phyloP scores from a whole-genome alignment of 2,113 vertebrate species.

The Eptesicus fuscus region DNA sequence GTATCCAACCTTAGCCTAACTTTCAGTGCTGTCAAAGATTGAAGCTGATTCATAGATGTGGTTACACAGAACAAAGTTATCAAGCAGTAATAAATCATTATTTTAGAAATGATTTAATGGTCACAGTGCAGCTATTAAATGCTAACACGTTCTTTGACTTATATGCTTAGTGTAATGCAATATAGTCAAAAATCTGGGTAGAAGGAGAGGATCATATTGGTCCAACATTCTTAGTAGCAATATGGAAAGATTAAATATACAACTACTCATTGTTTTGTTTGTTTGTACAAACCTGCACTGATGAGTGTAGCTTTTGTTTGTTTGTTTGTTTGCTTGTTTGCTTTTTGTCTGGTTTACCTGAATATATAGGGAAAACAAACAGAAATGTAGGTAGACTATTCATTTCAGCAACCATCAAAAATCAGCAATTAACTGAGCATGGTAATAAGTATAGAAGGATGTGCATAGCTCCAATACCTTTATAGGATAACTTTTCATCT shows the following conservation, averaged over 20 bases:
- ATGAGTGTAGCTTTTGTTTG: background rate
- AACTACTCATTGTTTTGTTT: background rate
- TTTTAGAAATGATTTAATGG: background rate
- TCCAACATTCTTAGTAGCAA: background rate
- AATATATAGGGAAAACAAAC: background rate
- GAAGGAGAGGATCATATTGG: fast-evolving
- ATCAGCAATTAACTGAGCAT: fast-evolving
- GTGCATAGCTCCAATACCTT: background rate
- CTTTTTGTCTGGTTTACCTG: background rate
- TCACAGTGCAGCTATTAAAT: background rate
- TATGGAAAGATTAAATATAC: background rate
- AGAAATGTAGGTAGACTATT: background rate
- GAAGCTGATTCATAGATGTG: background rate
- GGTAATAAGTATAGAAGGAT: background rate
- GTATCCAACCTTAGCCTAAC: background rate
- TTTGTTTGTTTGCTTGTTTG: background rate
- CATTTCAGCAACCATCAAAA: background rate
- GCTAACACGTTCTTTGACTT: background rate
- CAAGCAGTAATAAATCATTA: background rate
- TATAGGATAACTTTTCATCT: background rate
- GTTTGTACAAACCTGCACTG: background rate
- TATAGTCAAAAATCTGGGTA: background rate
- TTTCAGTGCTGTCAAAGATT: background rate
- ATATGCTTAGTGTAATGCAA: background rate
- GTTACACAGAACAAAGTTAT: background rate